A percentile compares a stretch with the other conserved stretches of the same genome.
These are phyloP conservation scores for Chromoteleia sp. DNA, from an alignment of 2,888 invertebrate species.

Conservation along the genomic window DNA sequence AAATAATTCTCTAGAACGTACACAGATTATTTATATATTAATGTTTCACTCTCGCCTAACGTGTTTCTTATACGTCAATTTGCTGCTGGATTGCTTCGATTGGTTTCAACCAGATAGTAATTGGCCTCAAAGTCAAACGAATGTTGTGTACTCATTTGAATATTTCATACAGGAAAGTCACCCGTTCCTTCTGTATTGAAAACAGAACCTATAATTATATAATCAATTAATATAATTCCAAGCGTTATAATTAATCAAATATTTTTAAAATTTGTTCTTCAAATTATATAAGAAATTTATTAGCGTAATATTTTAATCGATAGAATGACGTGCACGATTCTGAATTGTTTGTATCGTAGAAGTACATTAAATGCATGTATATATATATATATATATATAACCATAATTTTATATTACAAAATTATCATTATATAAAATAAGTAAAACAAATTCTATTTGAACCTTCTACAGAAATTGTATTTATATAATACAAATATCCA, in stretches of 20 bases:
- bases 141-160: slow-evolving; percentile 42
- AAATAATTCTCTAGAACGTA: not conserved
- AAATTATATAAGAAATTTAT: too few relatives aligned
- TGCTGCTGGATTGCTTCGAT: slow-evolving; percentile 49
- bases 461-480: too few relatives aligned
- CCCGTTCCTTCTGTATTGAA: slow-evolving; percentile 16
- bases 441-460: too few relatives aligned
- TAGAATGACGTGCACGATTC: too few relatives aligned
- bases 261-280: not conserved
- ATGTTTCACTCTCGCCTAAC: slow-evolving; percentile 30
- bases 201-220: slow-evolving; percentile 23
- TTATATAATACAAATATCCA: too few relatives aligned
- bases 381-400: too few relatives aligned
- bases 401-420: too few relatives aligned
- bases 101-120: slow-evolving; percentile 53
- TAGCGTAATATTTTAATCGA: too few relatives aligned
- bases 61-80: slow-evolving; percentile 45
- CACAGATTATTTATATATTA: slow-evolving; percentile 16
- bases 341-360: too few relatives aligned
- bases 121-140: slow-evolving; percentile 57
- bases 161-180: slow-evolving; percentile 48
- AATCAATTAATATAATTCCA: slow-evolving; percentile 32
- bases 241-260: slow-evolving; percentile 5
- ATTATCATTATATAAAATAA: too few relatives aligned
- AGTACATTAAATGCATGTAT: too few relatives aligned